Conservation (phyloP, 2,797 vertebrate genomes). For the Calcarius lapponicus region DNA sequence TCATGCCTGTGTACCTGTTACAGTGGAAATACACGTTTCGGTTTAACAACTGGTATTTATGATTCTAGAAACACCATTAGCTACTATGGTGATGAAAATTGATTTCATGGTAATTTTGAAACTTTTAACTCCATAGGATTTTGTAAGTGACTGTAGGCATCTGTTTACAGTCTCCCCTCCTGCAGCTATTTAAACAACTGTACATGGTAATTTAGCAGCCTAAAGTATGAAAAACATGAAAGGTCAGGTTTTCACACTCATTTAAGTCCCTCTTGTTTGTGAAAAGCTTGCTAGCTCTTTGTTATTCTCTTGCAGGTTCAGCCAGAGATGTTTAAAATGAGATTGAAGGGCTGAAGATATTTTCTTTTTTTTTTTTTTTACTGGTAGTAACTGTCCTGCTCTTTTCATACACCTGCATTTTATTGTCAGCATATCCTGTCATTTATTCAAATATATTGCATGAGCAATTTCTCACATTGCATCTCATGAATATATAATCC, state of each 20-base stretch:
- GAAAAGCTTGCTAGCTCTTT: neutral
- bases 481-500: constrained; percentile 30
- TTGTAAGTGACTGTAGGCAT: neutral
- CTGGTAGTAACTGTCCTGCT: neutral
- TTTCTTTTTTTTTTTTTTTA: neutral
- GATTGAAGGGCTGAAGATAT: neutral
- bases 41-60: constrained; percentile 3
- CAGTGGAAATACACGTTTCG: neutral
- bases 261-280: neutral
- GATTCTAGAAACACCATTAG: constrained; percentile 32
- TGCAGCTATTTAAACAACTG: constrained; percentile 10
- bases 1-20: neutral
- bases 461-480: neutral
- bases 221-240: neutral
- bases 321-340: neutral
- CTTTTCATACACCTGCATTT: neutral
- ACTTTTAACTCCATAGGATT: constrained; percentile 27
- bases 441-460: neutral
- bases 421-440: neutral
- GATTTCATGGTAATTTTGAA: constrained; percentile 5
- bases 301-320: neutral
- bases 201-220: constrained; percentile 10
- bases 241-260: neutral
- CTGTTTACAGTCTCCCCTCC: constrained; percentile 4
- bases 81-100: constrained; percentile 48